Conservation (phyloP, 1,140 invertebrate genomes). For the Listronotus bonariensis region DNA sequence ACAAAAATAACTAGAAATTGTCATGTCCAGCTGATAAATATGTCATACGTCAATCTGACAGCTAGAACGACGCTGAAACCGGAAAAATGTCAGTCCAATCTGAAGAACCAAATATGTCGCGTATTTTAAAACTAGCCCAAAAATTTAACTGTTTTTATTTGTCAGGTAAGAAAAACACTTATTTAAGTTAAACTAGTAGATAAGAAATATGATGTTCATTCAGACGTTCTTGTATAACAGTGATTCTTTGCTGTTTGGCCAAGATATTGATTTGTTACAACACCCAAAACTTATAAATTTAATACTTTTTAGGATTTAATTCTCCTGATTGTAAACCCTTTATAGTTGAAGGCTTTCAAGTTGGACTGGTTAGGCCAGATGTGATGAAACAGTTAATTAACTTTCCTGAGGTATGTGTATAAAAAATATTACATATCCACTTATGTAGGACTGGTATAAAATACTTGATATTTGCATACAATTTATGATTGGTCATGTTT, state of each 20-base stretch:
- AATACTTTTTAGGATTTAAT: slow-evolving; percentile 41
- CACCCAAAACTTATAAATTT: slow-evolving; percentile 13
- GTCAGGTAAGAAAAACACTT: slow-evolving; percentile 65
- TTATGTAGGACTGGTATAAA: too few species aligned
- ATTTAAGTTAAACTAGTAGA: not conserved
- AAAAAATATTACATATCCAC: slow-evolving; percentile 22
- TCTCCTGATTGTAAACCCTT: slow-evolving; percentile 81
- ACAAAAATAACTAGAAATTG: too few species aligned
- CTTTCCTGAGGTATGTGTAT: slow-evolving; percentile 75
- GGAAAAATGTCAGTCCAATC: slow-evolving; percentile 18
- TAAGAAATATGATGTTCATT: not conserved
- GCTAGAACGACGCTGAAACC: too few species aligned
- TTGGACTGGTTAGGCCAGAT: slow-evolving; percentile 82
- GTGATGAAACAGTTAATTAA: slow-evolving; percentile 77
- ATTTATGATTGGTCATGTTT: too few species aligned
- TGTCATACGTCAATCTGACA: too few species aligned
- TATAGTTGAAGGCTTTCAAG: slow-evolving; percentile 83
- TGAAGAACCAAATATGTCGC: slow-evolving; percentile 61
- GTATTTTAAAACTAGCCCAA: slow-evolving; percentile 74
- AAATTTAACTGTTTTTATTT: slow-evolving; percentile 87
- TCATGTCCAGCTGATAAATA: too few species aligned
- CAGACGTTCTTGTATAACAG: not conserved
- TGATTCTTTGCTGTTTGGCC: slow-evolving; percentile 5
- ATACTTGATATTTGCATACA: too few species aligned
- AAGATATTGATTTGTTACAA: slow-evolving; percentile 43